Evolutionary conservation across 2,888 invertebrate species (phyloP).

Genomic region (Pedicia rivosa): DNA sequence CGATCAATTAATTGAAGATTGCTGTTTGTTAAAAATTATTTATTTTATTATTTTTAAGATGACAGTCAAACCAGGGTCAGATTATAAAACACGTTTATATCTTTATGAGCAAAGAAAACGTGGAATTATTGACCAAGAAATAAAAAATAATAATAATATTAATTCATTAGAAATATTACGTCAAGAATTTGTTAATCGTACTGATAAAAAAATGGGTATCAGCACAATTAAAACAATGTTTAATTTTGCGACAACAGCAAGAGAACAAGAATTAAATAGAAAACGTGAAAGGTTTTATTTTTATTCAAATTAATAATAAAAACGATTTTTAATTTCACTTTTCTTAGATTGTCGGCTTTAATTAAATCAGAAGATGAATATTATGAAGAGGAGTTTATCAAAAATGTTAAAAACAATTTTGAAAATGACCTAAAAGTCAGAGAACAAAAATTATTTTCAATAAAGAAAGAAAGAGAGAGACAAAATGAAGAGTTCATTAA

Average conservation of each 20-base stretch:
- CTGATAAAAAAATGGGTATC: not conserved
- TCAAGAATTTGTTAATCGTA: not conserved
- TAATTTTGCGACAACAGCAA: not conserved
- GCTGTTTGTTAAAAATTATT: no score
- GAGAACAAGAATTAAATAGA: not conserved
- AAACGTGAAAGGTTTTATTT: not conserved
- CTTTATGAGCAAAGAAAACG: not conserved
- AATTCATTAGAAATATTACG: not conserved
- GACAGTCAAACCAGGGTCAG: not conserved
- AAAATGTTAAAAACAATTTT: not conserved
- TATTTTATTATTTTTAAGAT: no score
- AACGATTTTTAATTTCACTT: not conserved
- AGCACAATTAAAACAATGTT: not conserved
- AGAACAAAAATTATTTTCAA: not conserved
- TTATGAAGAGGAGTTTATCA: not conserved
- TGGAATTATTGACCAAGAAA: not conserved
- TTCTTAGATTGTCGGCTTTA: not conserved
- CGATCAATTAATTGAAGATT: not conserved
- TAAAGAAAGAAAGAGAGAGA: not conserved
- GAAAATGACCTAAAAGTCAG: not conserved
- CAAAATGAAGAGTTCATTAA: not conserved
- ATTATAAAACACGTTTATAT: not conserved
- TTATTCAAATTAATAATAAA: not conserved
- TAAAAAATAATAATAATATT: not conserved
- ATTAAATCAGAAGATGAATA: not conserved